Conservation (phyloP, 2,888 invertebrate species). For the Petrolisthes cinctipes region DNA sequence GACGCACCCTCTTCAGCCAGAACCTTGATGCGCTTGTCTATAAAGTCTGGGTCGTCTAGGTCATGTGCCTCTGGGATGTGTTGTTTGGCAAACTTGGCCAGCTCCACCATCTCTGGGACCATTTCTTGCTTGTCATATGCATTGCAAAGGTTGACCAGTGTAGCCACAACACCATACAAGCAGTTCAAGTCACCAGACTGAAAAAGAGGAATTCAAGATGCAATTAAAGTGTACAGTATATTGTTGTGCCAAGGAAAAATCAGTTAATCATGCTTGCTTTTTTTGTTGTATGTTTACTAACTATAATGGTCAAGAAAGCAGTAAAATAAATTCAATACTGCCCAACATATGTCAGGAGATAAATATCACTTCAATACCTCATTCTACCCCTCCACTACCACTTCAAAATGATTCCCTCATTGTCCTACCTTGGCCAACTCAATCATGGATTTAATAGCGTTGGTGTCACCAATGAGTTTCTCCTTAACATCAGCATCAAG, state of each 20-base stretch:
- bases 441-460: conserved; percentile 86
- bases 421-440: conserved; percentile 81
- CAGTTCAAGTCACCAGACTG: conserved; percentile 85
- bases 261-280: no score
- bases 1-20: conserved; percentile 90
- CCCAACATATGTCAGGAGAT: no score
- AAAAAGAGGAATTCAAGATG: neutral
- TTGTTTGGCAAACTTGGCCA: conserved; percentile 99
- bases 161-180: conserved; percentile 91
- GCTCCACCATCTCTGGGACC: conserved; percentile 94
- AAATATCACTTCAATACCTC: no score
- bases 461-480: conserved; percentile 87
- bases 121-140: conserved; percentile 97
- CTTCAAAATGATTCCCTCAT: neutral
- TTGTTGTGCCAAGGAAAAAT: no score
- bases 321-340: no score
- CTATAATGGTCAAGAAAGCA: no score
- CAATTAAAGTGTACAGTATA: no score
- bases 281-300: no score
- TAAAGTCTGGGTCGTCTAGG: conserved; percentile 88
- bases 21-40: conserved; percentile 80
- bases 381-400: neutral
- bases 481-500: conserved; percentile 99
- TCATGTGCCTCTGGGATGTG: conserved; percentile 98
- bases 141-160: conserved; percentile 95